Evolutionary conservation across 2,797 vertebrate genomes (phyloP).

Genomic region (Limosa lapponica): DNA sequence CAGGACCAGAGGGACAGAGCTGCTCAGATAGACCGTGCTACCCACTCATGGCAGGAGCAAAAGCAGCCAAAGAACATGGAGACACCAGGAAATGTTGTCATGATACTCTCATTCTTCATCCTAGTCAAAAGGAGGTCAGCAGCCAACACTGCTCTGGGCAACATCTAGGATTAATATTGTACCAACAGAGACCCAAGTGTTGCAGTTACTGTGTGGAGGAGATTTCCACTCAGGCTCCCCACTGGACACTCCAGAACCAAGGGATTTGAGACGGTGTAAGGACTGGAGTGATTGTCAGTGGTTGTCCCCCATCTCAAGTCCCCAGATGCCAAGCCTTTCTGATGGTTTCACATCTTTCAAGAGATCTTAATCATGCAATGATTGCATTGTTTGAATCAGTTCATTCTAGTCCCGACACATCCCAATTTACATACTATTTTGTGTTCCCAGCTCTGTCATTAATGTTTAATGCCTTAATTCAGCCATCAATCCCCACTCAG

Average conservation of each 20-base stretch:
- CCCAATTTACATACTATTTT: slow-evolving; percentile 45
- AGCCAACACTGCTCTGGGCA: not conserved
- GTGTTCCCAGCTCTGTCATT: slow-evolving; percentile 30
- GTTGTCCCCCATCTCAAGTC: not conserved
- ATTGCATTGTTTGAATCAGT: slow-evolving; percentile 30
- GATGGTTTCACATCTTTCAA: not conserved
- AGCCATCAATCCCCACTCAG: slow-evolving; percentile 34
- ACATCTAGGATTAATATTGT: not conserved
- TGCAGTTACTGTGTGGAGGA: not conserved
- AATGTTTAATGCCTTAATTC: slow-evolving; percentile 51
- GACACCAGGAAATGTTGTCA: not conserved
- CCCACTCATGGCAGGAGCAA: not conserved
- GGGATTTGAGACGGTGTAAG: not conserved
- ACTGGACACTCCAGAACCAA: not conserved
- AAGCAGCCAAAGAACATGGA: not conserved
- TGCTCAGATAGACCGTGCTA: not conserved
- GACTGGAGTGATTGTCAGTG: not conserved
- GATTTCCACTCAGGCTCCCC: not conserved
- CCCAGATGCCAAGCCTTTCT: not conserved
- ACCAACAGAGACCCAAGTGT: not conserved
- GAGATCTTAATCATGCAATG: not conserved
- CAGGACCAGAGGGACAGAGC: not conserved
- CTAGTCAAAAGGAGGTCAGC: not conserved
- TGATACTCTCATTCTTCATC: not conserved
- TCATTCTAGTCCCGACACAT: not conserved